Base-by-base conservation (phyloP, 2,797 vertebrate genomes). In the Cynopterus sphinx region DNA sequence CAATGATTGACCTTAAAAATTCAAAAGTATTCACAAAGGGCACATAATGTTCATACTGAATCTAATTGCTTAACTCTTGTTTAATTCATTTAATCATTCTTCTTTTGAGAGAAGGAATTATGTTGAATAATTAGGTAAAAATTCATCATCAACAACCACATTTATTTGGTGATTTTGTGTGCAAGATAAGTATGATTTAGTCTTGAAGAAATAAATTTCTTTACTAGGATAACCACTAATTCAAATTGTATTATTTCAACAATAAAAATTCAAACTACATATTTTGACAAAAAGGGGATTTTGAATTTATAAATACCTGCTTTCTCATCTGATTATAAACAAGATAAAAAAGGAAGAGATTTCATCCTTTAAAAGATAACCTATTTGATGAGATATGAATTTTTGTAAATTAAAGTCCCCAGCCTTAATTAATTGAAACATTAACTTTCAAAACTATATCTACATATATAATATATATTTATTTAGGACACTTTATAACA, bases 51-150 rank as follows among this genome's bases (percentile, higher is more conserved):
- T 95, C 74, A 36, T 51, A 86, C 33, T 46, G 46, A 90, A 86
- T 94, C 92, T 95, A 96, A 92, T 94, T 92, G 77, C 91, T 92
- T 96, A 90, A 92, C 96, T 97, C 63, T 96, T 97, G 92, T 95
- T 97, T 98, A 98, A 96, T 98, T 98, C 90, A 98, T 97, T 96
- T 95, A 96, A 92, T 96, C 97, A 97, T 92, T 96, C 36, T 28
- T 86, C 88, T 91, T 95, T 88, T 90, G n/a, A 82, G 77, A 81
- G 75, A 88, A 93, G 94, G 55, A 92, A 93, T 68, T 75, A 82
- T 96, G 92, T 95, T 95, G 94, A 95, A 96, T 96, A 96, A 97
- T 91, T 95, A 96, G 17, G 70, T 36, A 95, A 94, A 96, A 95
- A 86, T 61, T 92, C 74, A 97, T 78, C 84, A 96, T 12, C 24